These are phyloP conservation scores for Peromyscus melanophrys DNA, from an alignment of 2,797 vertebrate species.

Conservation along the genomic window DNA sequence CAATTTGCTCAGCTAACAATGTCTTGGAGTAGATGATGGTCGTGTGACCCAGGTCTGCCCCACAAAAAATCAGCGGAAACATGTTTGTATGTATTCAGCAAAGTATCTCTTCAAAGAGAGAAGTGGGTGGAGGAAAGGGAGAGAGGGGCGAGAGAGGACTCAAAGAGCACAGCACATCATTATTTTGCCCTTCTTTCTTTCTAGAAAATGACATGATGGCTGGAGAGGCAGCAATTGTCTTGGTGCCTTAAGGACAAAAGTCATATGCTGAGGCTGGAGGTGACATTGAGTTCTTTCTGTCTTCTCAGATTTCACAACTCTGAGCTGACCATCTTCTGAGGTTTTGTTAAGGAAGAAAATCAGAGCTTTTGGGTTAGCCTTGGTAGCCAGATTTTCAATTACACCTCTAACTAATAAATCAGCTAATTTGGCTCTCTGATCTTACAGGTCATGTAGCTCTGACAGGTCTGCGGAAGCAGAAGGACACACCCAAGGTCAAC, in stretches of 20 bases:
- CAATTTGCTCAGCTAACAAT: conserved; percentile 7
- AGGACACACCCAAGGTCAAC: conserved; percentile 20
- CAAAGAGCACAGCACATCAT: background rate
- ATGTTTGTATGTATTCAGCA: background rate
- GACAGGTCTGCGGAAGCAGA: background rate
- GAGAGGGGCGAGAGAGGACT: background rate
- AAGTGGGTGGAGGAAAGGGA: background rate
- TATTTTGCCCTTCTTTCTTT: background rate
- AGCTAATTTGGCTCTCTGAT: background rate
- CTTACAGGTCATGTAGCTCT: background rate
- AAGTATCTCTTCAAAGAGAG: background rate
- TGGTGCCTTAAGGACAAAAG: background rate
- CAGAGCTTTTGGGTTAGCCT: background rate
- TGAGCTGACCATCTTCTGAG: background rate
- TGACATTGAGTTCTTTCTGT: background rate
- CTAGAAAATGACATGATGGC: background rate
- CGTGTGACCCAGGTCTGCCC: background rate
- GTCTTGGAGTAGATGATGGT: background rate
- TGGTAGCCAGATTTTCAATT: background rate
- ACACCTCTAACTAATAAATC: background rate
- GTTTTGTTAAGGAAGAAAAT: background rate
- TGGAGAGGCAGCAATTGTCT: background rate
- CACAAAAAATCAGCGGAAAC: background rate
- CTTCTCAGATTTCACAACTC: background rate
- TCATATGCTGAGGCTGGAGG: background rate